Conservation (phyloP, 2,797 vertebrate genomes). For the Cheirogaleus major region DNA sequence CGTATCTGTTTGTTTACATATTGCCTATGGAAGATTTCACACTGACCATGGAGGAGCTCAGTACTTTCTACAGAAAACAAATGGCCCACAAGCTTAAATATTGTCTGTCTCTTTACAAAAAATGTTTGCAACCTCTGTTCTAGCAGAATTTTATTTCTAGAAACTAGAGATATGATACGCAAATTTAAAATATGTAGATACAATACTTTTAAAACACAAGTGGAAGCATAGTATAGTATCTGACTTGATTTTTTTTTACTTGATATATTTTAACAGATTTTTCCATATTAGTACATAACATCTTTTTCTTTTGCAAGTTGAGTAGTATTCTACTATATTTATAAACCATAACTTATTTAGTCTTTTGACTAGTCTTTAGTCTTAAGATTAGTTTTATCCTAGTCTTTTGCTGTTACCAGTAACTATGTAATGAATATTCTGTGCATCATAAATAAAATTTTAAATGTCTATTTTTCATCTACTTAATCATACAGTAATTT, state of each 20-base stretch:
- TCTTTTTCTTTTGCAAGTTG: conserved; percentile 11
- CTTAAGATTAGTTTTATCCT: not conserved
- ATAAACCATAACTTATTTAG: not conserved
- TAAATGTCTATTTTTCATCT: not conserved
- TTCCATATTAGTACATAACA: not conserved
- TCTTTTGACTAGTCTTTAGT: too few relatives aligned
- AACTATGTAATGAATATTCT: not conserved
- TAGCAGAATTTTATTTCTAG: not conserved
- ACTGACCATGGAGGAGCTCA: not conserved
- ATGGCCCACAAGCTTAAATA: not conserved
- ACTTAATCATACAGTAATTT: not conserved
- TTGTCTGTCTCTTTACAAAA: not conserved
- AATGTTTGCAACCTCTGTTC: not conserved
- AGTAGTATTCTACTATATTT: not conserved
- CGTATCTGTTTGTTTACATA: not conserved
- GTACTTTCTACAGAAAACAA: not conserved
- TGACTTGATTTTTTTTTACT: not conserved
- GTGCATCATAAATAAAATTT: not conserved
- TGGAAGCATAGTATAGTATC: not conserved
- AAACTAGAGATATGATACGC: not conserved
- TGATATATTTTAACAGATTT: not conserved
- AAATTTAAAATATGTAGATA: not conserved
- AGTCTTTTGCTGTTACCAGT: not conserved
- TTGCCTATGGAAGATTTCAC: not conserved
- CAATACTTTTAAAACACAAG: not conserved